Conservation (phyloP, 1,140 invertebrate genomes). For the Camponotus vicinus region DNA sequence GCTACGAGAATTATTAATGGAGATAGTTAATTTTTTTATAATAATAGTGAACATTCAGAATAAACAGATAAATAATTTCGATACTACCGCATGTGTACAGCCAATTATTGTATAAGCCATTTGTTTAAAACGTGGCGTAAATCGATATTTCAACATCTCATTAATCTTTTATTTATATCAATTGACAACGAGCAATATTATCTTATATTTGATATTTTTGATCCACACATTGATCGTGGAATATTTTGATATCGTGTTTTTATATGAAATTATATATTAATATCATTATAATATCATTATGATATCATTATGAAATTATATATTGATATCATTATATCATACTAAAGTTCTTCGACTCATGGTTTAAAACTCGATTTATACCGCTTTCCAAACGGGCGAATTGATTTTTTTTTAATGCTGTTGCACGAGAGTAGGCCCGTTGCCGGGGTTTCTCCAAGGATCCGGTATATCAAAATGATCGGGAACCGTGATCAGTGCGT, state of each 20-base stretch:
- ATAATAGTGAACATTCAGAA: not conserved
- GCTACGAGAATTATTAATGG: not conserved
- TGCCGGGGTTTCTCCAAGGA: slow-evolving; percentile 83
- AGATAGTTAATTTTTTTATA: slow-evolving; percentile 16
- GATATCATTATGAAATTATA: not conserved
- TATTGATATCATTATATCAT: not conserved
- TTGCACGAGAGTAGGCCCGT: slow-evolving; percentile 82
- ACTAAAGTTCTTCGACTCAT: not conserved
- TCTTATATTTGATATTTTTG: not conserved
- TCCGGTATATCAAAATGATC: slow-evolving; percentile 90
- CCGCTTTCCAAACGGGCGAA: not conserved
- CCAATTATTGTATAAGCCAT: slow-evolving; percentile 2
- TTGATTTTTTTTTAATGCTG: slow-evolving; percentile 79
- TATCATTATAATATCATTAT: not conserved
- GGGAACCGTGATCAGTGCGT: slow-evolving; percentile 90
- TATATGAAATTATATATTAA: not conserved
- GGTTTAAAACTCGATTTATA: slow-evolving; percentile 19
- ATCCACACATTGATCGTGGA: not conserved
- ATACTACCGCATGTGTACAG: not conserved
- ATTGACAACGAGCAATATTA: not conserved
- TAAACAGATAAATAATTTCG: not conserved
- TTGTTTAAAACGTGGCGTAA: slow-evolving; percentile 9
- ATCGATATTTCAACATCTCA: not conserved
- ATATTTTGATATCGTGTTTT: not conserved
- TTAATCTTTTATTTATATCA: not conserved